These are phyloP conservation scores for Rachycentron canadum DNA, from an alignment of 2,797 vertebrate genomes.

Conservation along the genomic window DNA sequence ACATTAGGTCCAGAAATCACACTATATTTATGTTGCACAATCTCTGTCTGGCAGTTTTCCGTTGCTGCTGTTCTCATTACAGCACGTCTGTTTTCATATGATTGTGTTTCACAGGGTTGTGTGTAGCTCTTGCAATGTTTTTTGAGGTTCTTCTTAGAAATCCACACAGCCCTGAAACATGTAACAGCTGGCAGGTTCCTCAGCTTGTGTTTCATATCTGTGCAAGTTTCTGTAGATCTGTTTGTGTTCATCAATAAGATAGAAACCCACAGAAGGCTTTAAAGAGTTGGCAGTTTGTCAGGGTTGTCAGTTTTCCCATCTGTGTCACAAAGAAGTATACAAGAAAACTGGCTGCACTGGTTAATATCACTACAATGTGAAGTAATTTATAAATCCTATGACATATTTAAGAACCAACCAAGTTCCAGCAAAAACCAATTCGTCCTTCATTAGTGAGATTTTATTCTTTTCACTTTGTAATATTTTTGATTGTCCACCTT, in stretches of 20 bases:
- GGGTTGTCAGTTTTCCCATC: conserved; percentile 34
- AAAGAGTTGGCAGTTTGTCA: conserved; percentile 2
- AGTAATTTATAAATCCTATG: too few relatives aligned
- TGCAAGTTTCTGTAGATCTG: conserved; percentile 37
- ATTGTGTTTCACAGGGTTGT: conserved; percentile 22
- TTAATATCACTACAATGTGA: not conserved
- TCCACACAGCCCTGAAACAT: conserved; percentile 24
- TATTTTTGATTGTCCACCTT: not conserved
- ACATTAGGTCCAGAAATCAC: too few relatives aligned
- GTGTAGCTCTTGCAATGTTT: conserved; percentile 44
- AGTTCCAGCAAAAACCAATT: not conserved
- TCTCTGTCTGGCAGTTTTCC: conserved; percentile 10
- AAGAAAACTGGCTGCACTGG: not conserved
- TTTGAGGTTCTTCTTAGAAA: conserved; percentile 55
- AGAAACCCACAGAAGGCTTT: conserved; percentile 43
- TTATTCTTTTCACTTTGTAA: not conserved
- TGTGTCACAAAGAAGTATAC: conserved; percentile 9
- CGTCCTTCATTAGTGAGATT: not conserved
- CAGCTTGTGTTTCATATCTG: conserved; percentile 46
- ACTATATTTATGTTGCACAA: not conserved
- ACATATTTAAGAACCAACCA: too few relatives aligned
- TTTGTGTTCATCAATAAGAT: conserved; percentile 42
- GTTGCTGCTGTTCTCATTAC: conserved; percentile 35
- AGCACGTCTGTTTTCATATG: conserved; percentile 25
- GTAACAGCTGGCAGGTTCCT: conserved; percentile 44